Conservation (phyloP, 2,888 invertebrate species). For the Morpho helenor region DNA sequence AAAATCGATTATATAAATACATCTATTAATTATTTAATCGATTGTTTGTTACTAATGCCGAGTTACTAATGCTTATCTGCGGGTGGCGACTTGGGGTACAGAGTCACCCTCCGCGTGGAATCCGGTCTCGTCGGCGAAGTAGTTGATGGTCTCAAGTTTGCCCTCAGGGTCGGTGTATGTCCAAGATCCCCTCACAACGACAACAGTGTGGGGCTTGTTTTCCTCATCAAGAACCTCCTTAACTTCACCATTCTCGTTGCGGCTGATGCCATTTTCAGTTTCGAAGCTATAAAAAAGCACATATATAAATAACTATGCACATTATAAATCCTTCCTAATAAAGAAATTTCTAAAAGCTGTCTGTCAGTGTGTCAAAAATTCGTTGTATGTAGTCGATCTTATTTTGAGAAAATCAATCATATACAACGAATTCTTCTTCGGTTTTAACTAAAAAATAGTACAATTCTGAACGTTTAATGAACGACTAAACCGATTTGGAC, state of each 20-base stretch:
- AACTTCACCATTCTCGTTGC: slow-evolving; percentile 69
- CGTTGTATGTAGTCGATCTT: too few relatives aligned
- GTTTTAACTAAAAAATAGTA: too few relatives aligned
- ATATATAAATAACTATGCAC: too few relatives aligned
- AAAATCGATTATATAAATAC: slow-evolving; percentile 9
- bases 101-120: slow-evolving; percentile 81
- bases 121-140: slow-evolving; percentile 81
- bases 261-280: slow-evolving; percentile 76
- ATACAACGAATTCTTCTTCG: too few relatives aligned
- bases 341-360: too few relatives aligned
- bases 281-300: slow-evolving; percentile 55
- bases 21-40: slow-evolving; percentile 19
- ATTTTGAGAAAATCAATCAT: too few relatives aligned
- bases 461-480: too few relatives aligned
- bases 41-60: slow-evolving; percentile 24
- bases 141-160: slow-evolving; percentile 65
- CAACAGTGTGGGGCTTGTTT: slow-evolving; percentile 73
- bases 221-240: slow-evolving; percentile 71
- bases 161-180: slow-evolving; percentile 78
- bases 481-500: too few relatives aligned
- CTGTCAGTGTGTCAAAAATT: too few relatives aligned
- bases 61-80: slow-evolving; percentile 33
- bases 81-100: slow-evolving; percentile 67
- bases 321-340: too few relatives aligned
- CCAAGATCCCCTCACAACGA: slow-evolving; percentile 79